These are phyloP conservation scores for Lepidostoma basale DNA, from an alignment of 1,140 invertebrate species.

Conservation along the genomic window DNA sequence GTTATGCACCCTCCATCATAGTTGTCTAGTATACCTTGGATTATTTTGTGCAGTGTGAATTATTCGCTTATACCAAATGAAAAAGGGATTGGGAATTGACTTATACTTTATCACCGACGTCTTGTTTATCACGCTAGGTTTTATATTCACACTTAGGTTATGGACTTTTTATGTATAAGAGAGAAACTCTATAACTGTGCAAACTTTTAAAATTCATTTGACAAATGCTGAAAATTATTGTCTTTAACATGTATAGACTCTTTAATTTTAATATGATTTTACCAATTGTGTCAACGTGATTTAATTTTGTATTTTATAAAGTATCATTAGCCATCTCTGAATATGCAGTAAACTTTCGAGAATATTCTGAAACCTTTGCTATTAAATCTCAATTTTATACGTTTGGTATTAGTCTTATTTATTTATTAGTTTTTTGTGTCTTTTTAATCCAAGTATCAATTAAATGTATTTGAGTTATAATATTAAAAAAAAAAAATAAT, in stretches of 20 bases:
- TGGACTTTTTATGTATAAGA: not conserved
- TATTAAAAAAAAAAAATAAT: too few relatives aligned
- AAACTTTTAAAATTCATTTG: not conserved
- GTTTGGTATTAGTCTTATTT: too few relatives aligned
- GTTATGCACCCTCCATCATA: slow-evolving; percentile 18
- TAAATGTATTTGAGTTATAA: too few relatives aligned
- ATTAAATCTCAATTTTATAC: too few relatives aligned
- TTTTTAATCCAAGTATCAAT: too few relatives aligned
- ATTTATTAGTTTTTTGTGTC: too few relatives aligned
- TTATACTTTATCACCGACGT: not conserved
- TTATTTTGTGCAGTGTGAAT: slow-evolving; percentile 18
- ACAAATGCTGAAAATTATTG: not conserved
- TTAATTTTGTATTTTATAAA: too few relatives aligned
- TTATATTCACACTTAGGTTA: slow-evolving; percentile 9
- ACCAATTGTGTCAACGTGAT: too few relatives aligned
- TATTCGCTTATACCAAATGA: not conserved
- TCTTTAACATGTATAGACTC: not conserved
- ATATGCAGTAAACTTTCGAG: too few relatives aligned
- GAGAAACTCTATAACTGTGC: too few relatives aligned
- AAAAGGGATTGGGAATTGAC: slow-evolving; percentile 32
- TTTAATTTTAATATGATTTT: not conserved
- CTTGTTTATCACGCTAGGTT: slow-evolving; percentile 23
- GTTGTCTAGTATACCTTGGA: not conserved
- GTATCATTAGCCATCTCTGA: too few relatives aligned
- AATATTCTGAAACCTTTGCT: too few relatives aligned